Conservation (phyloP, 2,113 vertebrate species). For the Jaculus jaculus region DNA sequence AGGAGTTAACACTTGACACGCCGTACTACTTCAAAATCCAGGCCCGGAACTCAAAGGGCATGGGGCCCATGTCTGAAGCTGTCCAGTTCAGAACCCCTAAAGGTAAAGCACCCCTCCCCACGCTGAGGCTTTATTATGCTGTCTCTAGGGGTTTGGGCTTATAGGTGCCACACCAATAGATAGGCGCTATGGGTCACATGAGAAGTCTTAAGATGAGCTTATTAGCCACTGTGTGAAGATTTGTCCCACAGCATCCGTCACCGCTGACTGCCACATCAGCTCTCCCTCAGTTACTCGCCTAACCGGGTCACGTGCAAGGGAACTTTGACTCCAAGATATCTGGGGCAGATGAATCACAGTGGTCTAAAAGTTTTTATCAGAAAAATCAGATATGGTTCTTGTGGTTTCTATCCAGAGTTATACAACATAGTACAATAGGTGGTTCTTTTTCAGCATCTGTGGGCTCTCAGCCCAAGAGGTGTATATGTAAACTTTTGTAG, state of each 20-base stretch:
- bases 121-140: neutral
- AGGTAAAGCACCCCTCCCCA: constrained; percentile 83
- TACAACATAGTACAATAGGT: neutral
- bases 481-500: neutral
- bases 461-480: neutral
- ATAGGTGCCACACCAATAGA: neutral
- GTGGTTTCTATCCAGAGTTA: neutral
- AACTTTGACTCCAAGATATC: neutral
- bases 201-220: neutral
- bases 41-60: constrained; percentile 98
- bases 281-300: neutral
- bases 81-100: constrained; percentile 98
- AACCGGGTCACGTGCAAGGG: neutral
- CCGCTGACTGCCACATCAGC: accelerated
- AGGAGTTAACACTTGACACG: constrained; percentile 97
- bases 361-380: neutral
- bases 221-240: neutral
- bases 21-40: constrained; percentile 99
- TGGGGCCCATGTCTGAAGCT: constrained; percentile 98
- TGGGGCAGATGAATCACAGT: accelerated
- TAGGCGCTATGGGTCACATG: neutral
- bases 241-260: neutral
- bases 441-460: neutral
- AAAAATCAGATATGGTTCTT: neutral
- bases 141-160: neutral